Conservation (phyloP, 2,113 vertebrate species). For the Jaculus jaculus region DNA sequence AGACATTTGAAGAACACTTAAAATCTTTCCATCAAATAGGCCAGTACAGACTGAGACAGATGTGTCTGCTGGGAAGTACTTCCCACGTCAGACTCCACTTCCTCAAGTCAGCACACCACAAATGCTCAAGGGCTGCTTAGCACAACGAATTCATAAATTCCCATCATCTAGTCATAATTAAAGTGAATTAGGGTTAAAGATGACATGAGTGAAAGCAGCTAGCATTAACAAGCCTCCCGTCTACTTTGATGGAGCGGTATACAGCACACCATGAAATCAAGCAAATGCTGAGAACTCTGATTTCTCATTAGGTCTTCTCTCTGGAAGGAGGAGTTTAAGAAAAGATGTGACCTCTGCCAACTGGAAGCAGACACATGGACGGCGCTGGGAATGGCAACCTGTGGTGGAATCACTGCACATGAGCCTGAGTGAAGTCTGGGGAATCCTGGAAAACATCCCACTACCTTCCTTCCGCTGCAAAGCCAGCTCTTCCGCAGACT, state of each 20-base stretch:
- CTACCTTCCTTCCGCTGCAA: not conserved
- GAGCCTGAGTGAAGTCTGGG: not conserved
- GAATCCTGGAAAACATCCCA: not conserved
- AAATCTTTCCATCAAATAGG: not conserved
- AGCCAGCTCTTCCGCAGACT: not conserved
- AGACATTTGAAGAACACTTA: not conserved
- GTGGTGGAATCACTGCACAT: accelerated
- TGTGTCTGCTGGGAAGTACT: not conserved
- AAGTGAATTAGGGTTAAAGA: constrained; percentile 57
- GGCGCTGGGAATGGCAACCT: not conserved
- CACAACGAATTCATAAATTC: constrained; percentile 70
- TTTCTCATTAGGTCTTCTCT: not conserved
- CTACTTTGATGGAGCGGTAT: constrained; percentile 28
- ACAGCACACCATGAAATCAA: constrained; percentile 58
- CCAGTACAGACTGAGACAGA: constrained; percentile 5
- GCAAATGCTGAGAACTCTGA: constrained; percentile 60
- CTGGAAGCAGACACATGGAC: not conserved
- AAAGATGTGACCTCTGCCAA: not conserved
- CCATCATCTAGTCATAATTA: constrained; percentile 64
- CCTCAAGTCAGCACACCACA: not conserved
- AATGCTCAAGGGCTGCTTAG: constrained; percentile 60
- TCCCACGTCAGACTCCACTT: not conserved
- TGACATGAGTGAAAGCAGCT: constrained; percentile 56
- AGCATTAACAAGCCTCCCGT: constrained; percentile 48
- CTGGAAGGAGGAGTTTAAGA: not conserved